phyloP scores from a whole-genome alignment of 2,888 invertebrate species.

The Hypena proboscidalis region DNA sequence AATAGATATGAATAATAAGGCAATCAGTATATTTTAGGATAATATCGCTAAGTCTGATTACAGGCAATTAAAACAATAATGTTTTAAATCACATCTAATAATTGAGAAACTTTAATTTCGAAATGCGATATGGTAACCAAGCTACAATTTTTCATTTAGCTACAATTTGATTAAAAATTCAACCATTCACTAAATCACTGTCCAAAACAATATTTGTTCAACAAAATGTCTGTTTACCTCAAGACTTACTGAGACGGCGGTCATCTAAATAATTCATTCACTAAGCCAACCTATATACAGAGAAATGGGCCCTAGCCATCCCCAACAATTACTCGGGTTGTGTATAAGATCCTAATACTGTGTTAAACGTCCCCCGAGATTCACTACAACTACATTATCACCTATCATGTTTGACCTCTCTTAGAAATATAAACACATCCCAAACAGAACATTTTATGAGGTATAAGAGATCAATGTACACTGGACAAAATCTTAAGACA shows the following conservation, averaged over 20 bases:
- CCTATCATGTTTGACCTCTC: conserved; percentile 66
- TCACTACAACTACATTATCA: conserved; percentile 68
- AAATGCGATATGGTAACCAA: too few species aligned
- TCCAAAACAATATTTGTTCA: not conserved
- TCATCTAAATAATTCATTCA: conserved; percentile 49
- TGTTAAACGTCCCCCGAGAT: conserved; percentile 76
- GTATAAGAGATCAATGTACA: conserved; percentile 12
- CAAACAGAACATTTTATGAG: conserved; percentile 3
- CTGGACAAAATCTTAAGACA: conserved; percentile 57
- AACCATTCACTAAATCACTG: not conserved
- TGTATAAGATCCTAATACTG: conserved; percentile 73
- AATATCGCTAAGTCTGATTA: too few species aligned
- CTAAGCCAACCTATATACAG: conserved; percentile 49
- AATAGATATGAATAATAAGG: too few species aligned
- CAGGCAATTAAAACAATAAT: too few species aligned
- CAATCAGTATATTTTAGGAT: too few species aligned
- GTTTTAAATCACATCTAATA: too few species aligned
- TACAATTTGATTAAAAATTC: not conserved
- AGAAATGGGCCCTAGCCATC: conserved; percentile 62
- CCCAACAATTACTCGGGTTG: conserved; percentile 78
- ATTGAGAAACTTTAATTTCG: too few species aligned
- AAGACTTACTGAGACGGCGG: not conserved
- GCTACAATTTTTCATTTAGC: not conserved
- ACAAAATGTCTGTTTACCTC: not conserved
- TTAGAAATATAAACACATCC: conserved; percentile 37